phyloP scores from a whole-genome alignment of 2,888 invertebrate genomes.

The Ophioninae sp. region DNA sequence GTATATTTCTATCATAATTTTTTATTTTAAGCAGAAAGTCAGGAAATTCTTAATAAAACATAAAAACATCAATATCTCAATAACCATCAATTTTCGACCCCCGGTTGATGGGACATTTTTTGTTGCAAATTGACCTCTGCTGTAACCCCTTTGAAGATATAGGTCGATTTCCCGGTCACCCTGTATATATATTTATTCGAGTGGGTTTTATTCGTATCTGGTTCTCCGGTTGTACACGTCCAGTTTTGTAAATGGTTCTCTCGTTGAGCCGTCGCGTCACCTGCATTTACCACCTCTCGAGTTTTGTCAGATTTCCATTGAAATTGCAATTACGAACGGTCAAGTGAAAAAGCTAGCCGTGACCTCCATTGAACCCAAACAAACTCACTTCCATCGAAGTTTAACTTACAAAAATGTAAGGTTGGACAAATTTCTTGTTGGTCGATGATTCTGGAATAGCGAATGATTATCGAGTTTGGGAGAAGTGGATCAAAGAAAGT shows the following conservation, averaged over 20 bases:
- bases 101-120: too few relatives aligned
- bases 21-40: too few relatives aligned
- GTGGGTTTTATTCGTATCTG: slow-evolving; percentile 7
- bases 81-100: too few relatives aligned
- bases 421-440: slow-evolving; percentile 44
- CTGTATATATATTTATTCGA: slow-evolving; percentile 16
- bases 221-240: slow-evolving; percentile 12
- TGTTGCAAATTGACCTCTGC: too few relatives aligned
- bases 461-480: slow-evolving; percentile 52
- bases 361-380: not conserved
- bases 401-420: slow-evolving; percentile 56
- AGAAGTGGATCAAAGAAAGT: slow-evolving; percentile 16
- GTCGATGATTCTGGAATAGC: slow-evolving; percentile 39
- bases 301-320: slow-evolving; percentile 45
- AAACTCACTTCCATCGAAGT: slow-evolving; percentile 3
- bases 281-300: slow-evolving; percentile 44
- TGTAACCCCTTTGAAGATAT: too few relatives aligned
- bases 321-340: slow-evolving; percentile 44
- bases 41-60: too few relatives aligned
- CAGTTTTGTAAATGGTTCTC: not conserved
- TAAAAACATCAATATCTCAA: too few relatives aligned
- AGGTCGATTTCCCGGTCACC: too few relatives aligned
- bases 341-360: slow-evolving; percentile 44
- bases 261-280: slow-evolving; percentile 41
- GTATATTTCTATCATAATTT: too few relatives aligned